Percentiles rank a stretch among this genome's conserved stretches.
Evolutionary conservation across 1,140 invertebrate genomes (phyloP).

Genomic region (Drosophila paulistorum): DNA sequence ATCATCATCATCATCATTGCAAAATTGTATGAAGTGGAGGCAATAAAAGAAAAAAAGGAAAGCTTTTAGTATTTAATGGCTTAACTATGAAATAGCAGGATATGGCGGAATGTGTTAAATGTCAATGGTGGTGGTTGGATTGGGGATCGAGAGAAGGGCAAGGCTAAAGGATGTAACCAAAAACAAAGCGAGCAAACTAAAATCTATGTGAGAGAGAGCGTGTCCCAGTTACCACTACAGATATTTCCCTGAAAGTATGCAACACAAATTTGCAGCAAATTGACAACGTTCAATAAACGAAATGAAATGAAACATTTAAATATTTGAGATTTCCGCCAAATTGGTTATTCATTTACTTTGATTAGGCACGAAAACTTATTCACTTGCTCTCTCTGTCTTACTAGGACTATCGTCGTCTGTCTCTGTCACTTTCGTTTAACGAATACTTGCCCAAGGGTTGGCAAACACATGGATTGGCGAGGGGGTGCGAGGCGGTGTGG

Average conservation of each 20-base stretch:
- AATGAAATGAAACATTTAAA: constrained; percentile 43
- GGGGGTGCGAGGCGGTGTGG: neutral
- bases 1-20: neutral
- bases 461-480: neutral
- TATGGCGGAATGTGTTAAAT: neutral
- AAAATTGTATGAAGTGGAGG: neutral
- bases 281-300: neutral
- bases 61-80: constrained; percentile 42
- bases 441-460: too few species aligned
- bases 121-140: neutral
- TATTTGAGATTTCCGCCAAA: constrained; percentile 18
- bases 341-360: constrained; percentile 47
- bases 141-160: constrained; percentile 1
- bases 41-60: constrained; percentile 38
- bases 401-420: neutral
- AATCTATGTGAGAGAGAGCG: neutral
- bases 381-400: too few species aligned
- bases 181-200: neutral
- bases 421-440: neutral
- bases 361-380: constrained; percentile 31
- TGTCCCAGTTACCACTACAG: neutral
- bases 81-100: constrained; percentile 13
- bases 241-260: constrained; percentile 43
- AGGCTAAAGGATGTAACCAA: neutral
- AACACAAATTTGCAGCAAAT: constrained; percentile 23